These are phyloP conservation scores for Epinephelus fuscoguttatus DNA, from an alignment of 2,113 vertebrate genomes.

Conservation along the genomic window DNA sequence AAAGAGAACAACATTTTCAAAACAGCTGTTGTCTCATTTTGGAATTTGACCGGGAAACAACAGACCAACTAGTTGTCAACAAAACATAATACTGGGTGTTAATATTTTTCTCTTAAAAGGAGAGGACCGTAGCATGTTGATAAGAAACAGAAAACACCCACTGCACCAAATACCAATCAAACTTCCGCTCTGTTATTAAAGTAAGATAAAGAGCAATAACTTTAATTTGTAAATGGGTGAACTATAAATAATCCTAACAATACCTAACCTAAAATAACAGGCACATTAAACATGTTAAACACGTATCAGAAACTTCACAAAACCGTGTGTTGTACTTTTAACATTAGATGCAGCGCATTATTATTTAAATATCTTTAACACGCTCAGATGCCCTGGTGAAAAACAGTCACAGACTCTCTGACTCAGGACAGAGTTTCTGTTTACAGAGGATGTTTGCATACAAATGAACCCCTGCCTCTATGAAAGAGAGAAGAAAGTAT, in stretches of 20 bases:
- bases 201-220: neutral
- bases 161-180: neutral
- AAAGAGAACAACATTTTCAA: neutral
- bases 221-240: neutral
- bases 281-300: neutral
- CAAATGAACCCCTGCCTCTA: slow-evolving; percentile 36
- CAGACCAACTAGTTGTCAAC: neutral
- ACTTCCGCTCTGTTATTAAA: neutral
- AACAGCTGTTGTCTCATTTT: neutral
- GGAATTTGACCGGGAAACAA: neutral
- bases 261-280: neutral
- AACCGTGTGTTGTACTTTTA: neutral
- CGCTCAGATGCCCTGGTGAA: neutral
- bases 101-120: neutral
- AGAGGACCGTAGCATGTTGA: neutral
- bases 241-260: neutral
- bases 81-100: neutral
- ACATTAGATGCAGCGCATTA: neutral
- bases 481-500: neutral
- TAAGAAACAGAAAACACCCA: neutral
- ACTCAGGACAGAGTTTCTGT: slow-evolving; percentile 12
- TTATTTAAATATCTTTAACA: slow-evolving; percentile 4
- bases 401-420: slow-evolving; percentile 19
- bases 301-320: neutral
- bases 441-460: slow-evolving; percentile 42